Evolutionary conservation across 1,140 invertebrate species (phyloP), one percentile per base, ranked within the genome.

Genomic region (Bombus vancouverensis): DNA sequence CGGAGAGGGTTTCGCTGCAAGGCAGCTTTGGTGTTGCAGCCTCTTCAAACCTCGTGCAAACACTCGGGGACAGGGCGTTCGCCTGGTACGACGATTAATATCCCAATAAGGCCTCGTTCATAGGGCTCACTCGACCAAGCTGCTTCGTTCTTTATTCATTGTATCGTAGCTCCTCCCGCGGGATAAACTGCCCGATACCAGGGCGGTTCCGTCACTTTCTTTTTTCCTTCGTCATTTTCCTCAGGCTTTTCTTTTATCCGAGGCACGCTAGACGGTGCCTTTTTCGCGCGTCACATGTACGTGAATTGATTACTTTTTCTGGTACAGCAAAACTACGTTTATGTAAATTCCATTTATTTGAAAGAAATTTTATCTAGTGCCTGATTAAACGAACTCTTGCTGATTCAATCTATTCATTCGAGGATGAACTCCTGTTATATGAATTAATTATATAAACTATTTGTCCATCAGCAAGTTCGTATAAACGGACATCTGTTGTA

Each of bases 31-130:
- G 92, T 92, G 92, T 93, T 92, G 92, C 91, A 92, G 92, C 90
- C 93, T 94, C 92, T 94, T 92, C 90, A 93, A 91, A 90, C 86
- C 81, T 93, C 89, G 92, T 91, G 92, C 92, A 94, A 94, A 94
- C 92, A 94, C 93, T 93, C 87, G 83, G 89, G 78, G 85, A 86
- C 85, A 87, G 85, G 87, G 85, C 87, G 89, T 90, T 92, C 89
- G 85, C 90, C 87, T 91, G 86, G 81, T 90, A 91, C 88, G 82
- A 87, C 93, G 93, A 93, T 94, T 94, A 94, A 94, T 94, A 94
- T 94, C 90, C 94, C 91, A 94, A 94, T 94, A 93, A 92, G 91
- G 87, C 87, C 79, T 89, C 85, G 87, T 90, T 89, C 88, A 92
- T 86, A 72, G 84, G 84, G 87, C 89, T 89, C 87, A 86, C 88